Evolutionary conservation across 37 sponge, comb jelly and placozoan species (phyloP), one percentile per base, ranked within the genome.

Genomic region (Corticium candelabrum): DNA sequence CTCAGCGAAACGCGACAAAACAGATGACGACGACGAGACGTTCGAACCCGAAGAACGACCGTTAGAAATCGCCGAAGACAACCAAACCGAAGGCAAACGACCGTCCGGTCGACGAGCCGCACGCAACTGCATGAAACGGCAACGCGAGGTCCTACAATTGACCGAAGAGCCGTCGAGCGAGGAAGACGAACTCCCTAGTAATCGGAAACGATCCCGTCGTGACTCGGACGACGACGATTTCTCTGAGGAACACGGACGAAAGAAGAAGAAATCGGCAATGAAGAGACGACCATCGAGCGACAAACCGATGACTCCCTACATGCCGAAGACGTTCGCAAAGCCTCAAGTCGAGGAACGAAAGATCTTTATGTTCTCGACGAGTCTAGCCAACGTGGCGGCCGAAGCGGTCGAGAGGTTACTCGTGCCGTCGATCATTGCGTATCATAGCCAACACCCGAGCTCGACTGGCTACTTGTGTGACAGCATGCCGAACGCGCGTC

Each of bases 311-410:
- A 21, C 62, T 21, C 15, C 62, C 15, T 21, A 11, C 15, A 27
- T 21, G 15, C 15, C 62, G 15, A 50, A 50, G 21, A 21, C 62
- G 62, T 27, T 21, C 15, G 62, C 62, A 21, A 21, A 11, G 11
- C 62, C 62, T 21, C 11, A 50, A 21, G n/a, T n/a, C n/a, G n/a
- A n/a, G n/a, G 15, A 50, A 27, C 62, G 21, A 50, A 11, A 50
- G 62, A 50, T 84, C 21, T 91, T 84, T 41, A 74, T 87, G 5
- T 91, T 91, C 84, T 87, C 91, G 0, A 91, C 91, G 7, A n/a
- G 76, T 11, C 37, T 85, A 40, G 91, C 91, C 37, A 91, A 91
- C 75, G 68, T 77, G 36, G 91, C 91, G n/a, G 88, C 91, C 3
- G 84, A 82, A 3, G 86, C 88, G 35, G 91, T 91, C 1, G 62